Evolutionary conservation across 2,113 vertebrate species (phyloP).

Genomic region (Lampris megalopsis): DNA sequence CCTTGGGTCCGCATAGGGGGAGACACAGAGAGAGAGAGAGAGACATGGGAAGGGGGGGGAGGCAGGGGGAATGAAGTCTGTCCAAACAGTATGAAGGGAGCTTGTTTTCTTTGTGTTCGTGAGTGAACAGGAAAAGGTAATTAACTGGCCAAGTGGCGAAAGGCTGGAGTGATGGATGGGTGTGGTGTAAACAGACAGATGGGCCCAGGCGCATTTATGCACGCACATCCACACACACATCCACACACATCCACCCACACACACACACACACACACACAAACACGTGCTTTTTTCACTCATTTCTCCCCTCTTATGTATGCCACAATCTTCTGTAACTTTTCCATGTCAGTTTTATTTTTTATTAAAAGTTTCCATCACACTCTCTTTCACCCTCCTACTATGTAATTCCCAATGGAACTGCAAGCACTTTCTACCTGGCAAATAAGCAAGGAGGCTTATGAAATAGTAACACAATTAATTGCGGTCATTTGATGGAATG

Average conservation of each 20-base stretch:
- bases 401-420: slow-evolving; percentile 18
- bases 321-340: slow-evolving; percentile 32
- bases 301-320: slow-evolving; percentile 30
- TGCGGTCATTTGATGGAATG: slow-evolving; percentile 43
- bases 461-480: slow-evolving; percentile 41
- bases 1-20: slow-evolving; percentile 23
- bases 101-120: slow-evolving; percentile 79
- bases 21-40: slow-evolving; percentile 23
- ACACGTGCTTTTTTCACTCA: slow-evolving; percentile 16
- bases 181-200: slow-evolving; percentile 60
- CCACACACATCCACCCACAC: slow-evolving; percentile 17
- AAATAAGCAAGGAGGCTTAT: slow-evolving; percentile 38
- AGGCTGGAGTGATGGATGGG: slow-evolving; percentile 76
- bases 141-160: slow-evolving; percentile 77
- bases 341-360: slow-evolving; percentile 26
- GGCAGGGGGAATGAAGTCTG: slow-evolving; percentile 60
- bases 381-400: slow-evolving; percentile 5
- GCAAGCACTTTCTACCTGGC: slow-evolving; percentile 18
- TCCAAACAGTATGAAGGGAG: slow-evolving; percentile 78
- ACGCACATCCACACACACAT: slow-evolving; percentile 33
- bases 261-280: slow-evolving; percentile 11
- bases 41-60: slow-evolving; percentile 6
- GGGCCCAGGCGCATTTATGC: not conserved
- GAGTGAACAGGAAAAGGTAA: slow-evolving; percentile 80
- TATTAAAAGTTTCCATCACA: slow-evolving; percentile 10